These are phyloP conservation scores for Mythimna loreyi DNA, from an alignment of 2,888 invertebrate genomes.

Conservation along the genomic window DNA sequence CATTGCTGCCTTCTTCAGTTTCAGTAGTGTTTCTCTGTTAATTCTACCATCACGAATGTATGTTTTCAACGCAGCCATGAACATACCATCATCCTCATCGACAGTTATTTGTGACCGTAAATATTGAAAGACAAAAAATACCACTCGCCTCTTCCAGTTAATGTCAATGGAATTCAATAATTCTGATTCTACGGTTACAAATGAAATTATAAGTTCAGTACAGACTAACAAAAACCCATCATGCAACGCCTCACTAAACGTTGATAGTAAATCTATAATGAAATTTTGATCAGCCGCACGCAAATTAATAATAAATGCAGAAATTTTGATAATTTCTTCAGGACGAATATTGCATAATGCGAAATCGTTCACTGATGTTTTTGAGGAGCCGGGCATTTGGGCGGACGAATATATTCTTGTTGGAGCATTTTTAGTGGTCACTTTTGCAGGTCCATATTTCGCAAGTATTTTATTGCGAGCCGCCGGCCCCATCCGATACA, in stretches of 20 bases:
- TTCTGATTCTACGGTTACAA: conserved; percentile 36
- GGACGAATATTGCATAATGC: conserved; percentile 30
- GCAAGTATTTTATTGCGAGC: conserved; percentile 63
- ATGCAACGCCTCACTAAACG: conserved; percentile 37
- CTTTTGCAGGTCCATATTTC: conserved; percentile 64
- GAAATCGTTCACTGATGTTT: conserved; percentile 27
- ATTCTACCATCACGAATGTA: conserved; percentile 54
- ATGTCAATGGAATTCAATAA: conserved; percentile 24
- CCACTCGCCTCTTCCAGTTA: conserved; percentile 43
- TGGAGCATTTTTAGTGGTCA: conserved; percentile 65
- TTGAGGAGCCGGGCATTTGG: conserved; percentile 31
- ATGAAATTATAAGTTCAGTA: conserved; percentile 33
- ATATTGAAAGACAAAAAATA: conserved; percentile 38
- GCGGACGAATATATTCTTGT: conserved; percentile 60
- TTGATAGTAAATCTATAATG: conserved; percentile 35
- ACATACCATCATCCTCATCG: conserved; percentile 32
- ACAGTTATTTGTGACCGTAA: conserved; percentile 41
- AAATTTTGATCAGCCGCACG: conserved; percentile 45
- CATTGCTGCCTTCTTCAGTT: conserved; percentile 34
- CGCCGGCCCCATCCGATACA: conserved; percentile 60
- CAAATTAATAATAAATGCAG: conserved; percentile 44
- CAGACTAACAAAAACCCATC: conserved; percentile 49
- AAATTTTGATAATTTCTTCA: conserved; percentile 50
- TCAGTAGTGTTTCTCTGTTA: conserved; percentile 30
- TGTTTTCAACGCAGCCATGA: conserved; percentile 37